Evolutionary conservation across 37 sponge, comb jelly and placozoan genomes (phyloP), one percentile per base, ranked within the genome.

Genomic region (Ianthella basta): DNA sequence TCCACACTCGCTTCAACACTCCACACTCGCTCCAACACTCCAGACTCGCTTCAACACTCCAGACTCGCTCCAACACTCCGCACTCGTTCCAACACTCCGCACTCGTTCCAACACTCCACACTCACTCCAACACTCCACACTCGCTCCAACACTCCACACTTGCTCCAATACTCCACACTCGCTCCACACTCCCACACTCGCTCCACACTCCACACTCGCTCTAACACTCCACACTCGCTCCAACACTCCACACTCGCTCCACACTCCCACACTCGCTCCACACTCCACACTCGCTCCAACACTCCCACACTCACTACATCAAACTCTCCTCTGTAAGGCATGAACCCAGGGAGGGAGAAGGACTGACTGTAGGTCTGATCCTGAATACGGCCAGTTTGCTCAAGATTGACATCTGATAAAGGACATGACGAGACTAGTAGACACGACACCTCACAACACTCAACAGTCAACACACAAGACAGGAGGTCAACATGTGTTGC

Each of bases 271-370:
- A 12, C 15, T 1, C 30, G 2, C 20, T 37, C 20, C 24, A 20
- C 72, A 27, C 36, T 29, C 32, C 4, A 1, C 35, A 29, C 35
- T 21, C 20, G 15, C 36, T 37, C 12, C 19, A 70, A 15, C 24
- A 27, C 32, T 37, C 72, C 24, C 19, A 38, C 1, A 34, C 91
- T 85, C 60, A 94, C 94, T n/a, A 81, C 69, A 32, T 75, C 75
- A 72, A 95, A 95, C 32, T 95, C 95, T 25, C 88, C 92, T 55
- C 95, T 83, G 50, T 68, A 91, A n/a, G 95, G 95, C 87, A 86
- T 79, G 87, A 85, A 95, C 32, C 93, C 87, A 41, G 25, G 60
- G 8, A 93, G 27, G 34, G 35, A 32, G 34, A 69, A 69, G 35
- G 70, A 69, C 18, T 34, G 18, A 1, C 34, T 30, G 34, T 69